Evolutionary conservation across 53 echinoderm and acorn worm genomes (phyloP).

Genomic region (Crossaster papposus): DNA sequence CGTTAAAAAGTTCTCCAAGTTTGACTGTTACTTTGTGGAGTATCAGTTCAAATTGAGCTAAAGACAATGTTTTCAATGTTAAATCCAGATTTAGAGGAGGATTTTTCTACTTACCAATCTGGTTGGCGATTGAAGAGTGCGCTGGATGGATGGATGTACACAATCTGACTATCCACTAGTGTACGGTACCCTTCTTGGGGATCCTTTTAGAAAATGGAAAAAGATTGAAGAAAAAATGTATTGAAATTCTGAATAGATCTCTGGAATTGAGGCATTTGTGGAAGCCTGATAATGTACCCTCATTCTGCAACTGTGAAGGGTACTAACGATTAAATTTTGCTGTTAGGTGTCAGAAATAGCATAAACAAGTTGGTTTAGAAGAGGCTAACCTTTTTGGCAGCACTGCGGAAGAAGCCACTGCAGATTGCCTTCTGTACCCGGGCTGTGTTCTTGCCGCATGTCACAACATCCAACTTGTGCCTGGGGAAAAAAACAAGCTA

Average conservation of each 20-base stretch:
- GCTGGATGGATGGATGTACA: conserved; percentile 97
- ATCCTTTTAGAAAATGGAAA: conserved; percentile 63
- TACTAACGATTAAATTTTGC: too few species aligned
- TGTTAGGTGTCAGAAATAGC: too few species aligned
- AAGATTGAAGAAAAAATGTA: neutral
- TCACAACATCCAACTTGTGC: conserved; percentile 97
- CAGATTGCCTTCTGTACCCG: conserved; percentile 98
- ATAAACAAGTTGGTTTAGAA: neutral
- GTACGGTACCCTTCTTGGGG: conserved; percentile 98
- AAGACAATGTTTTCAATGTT: too few species aligned
- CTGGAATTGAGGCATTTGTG: too few species aligned
- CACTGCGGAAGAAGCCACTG: conserved; percentile 99
- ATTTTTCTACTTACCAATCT: conserved; percentile 80
- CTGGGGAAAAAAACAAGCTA: conserved; percentile 26
- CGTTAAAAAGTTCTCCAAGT: too few species aligned
- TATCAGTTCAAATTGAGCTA: too few species aligned
- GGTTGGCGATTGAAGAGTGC: conserved; percentile 97
- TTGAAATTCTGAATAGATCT: neutral
- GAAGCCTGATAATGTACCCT: too few species aligned
- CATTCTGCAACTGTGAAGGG: neutral
- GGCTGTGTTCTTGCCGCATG: conserved; percentile 98
- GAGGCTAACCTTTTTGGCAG: conserved; percentile 90
- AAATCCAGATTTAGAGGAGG: too few species aligned
- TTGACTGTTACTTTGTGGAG: neutral
- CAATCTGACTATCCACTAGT: conserved; percentile 89